These are phyloP conservation scores for Coremacera marginata DNA, from an alignment of 2,888 invertebrate genomes.

Conservation along the genomic window DNA sequence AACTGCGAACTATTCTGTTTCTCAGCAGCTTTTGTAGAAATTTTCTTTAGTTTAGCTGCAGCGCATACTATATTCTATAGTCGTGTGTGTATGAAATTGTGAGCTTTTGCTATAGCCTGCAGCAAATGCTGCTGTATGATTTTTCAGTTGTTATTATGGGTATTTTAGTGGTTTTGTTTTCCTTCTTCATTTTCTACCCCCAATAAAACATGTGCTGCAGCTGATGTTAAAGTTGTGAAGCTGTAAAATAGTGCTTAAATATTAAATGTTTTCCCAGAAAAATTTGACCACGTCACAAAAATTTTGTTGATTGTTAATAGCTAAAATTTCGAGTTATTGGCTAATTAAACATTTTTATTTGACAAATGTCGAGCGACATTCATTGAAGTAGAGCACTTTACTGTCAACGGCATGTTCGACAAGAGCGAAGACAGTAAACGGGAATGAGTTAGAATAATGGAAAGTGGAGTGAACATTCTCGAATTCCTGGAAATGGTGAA, in stretches of 20 bases:
- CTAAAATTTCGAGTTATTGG: background rate
- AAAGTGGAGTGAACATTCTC: background rate
- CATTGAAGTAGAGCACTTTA: background rate
- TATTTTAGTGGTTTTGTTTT: too few species aligned
- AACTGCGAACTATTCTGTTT: background rate
- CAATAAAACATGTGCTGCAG: background rate
- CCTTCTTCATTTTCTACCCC: background rate
- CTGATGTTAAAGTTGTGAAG: too few species aligned
- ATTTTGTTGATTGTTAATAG: slow-evolving; percentile 13
- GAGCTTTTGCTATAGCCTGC: background rate
- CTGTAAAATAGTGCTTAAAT: background rate
- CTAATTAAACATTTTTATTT: background rate
- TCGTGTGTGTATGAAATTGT: background rate
- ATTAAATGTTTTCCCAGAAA: background rate
- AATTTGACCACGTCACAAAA: background rate
- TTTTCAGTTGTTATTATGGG: too few species aligned
- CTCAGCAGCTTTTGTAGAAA: background rate
- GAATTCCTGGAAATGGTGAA: too few species aligned
- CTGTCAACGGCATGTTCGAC: background rate
- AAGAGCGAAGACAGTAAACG: slow-evolving; percentile 4
- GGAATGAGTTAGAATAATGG: slow-evolving; percentile 3
- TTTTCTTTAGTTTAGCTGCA: background rate
- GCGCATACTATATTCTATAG: background rate
- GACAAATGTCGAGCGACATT: background rate
- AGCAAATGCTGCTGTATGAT: background rate